These are phyloP conservation scores for Steinernema scapterisci DNA, from an alignment of 2,888 invertebrate genomes.

Conservation along the genomic window DNA sequence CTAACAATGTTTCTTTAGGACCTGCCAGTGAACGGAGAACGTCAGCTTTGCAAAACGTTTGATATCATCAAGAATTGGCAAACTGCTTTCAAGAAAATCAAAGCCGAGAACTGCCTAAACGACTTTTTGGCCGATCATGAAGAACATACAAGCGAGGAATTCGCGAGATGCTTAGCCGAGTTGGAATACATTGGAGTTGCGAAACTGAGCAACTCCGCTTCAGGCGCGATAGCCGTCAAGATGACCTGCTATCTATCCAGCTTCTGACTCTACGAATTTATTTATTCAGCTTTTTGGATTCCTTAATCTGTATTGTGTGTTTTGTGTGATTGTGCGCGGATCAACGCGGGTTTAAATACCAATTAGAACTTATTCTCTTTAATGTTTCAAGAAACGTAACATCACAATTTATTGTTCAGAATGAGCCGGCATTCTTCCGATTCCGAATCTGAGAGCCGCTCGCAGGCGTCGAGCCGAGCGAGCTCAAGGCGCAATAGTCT, in stretches of 20 bases:
- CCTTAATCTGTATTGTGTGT: too few relatives aligned
- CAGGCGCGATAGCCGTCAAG: too few relatives aligned
- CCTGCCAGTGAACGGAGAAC: not conserved
- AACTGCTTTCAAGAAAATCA: not conserved
- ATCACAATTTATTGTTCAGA: not conserved
- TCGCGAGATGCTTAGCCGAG: not conserved
- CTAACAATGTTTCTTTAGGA: not conserved
- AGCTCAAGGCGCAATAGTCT: not conserved
- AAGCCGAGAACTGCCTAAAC: slow-evolving; percentile 9
- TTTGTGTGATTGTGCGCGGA: too few relatives aligned
- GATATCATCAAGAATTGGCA: not conserved
- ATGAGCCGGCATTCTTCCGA: not conserved
- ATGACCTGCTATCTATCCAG: not conserved
- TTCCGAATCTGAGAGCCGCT: not conserved
- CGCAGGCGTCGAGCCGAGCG: not conserved
- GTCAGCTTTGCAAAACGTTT: not conserved
- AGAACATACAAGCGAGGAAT: not conserved
- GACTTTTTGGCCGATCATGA: not conserved
- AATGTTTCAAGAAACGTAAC: too few relatives aligned
- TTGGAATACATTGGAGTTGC: slow-evolving; percentile 1
- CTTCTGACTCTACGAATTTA: not conserved
- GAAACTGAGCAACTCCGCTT: not conserved
- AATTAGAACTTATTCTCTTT: too few relatives aligned
- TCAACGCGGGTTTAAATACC: too few relatives aligned
- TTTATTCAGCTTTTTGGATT: too few relatives aligned